Conservation (phyloP, 1,140 invertebrate species). For the Plectrocnemia conspersa region DNA sequence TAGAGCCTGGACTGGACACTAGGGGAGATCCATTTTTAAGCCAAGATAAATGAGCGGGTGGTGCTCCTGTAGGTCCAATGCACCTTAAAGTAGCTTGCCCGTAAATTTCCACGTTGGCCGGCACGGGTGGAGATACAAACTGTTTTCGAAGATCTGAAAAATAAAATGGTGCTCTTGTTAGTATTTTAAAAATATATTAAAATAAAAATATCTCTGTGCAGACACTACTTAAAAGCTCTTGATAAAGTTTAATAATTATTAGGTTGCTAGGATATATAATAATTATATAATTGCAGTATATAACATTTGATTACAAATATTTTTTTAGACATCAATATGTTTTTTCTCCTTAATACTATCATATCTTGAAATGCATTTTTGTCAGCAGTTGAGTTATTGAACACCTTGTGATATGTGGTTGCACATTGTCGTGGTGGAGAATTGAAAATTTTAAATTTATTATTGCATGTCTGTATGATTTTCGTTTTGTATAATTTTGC, state of each 20-base stretch:
- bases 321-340: no score
- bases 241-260: conserved; percentile 1
- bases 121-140: conserved; percentile 77
- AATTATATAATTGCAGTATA: no score
- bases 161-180: background rate
- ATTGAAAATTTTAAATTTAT: no score
- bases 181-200: background rate
- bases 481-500: no score
- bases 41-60: conserved; percentile 81
- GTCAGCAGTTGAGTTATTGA: no score
- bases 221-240: background rate
- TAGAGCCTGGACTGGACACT: conserved; percentile 51
- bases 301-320: no score
- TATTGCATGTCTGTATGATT: no score
- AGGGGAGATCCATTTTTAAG: conserved; percentile 68
- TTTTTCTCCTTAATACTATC: no score
- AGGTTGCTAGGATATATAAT: no score
- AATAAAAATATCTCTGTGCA: background rate
- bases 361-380: no score
- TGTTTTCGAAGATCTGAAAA: conserved; percentile 74
- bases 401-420: no score
- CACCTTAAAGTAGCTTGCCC: conserved; percentile 82
- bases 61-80: conserved; percentile 81
- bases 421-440: no score
- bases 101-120: conserved; percentile 77